Conservation (phyloP, 2,797 vertebrate species). For the Crenuchus spilurus region DNA sequence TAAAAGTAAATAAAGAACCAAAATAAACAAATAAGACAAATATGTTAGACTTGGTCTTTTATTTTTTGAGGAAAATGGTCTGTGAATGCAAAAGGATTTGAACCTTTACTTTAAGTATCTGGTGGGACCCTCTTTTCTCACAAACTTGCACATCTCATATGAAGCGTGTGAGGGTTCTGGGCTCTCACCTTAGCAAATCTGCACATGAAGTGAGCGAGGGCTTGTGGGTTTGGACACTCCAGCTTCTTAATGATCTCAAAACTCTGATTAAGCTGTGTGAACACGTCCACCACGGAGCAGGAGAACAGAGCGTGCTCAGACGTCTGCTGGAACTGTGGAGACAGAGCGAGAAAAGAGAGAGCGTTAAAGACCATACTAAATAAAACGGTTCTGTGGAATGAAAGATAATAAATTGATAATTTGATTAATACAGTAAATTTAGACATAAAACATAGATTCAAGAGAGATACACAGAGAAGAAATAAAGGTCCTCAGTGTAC, state of each 20-base stretch:
- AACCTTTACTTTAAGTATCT: no score
- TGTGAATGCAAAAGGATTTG: no score
- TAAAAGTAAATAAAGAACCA: no score
- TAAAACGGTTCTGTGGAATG: no score
- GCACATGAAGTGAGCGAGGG: slow-evolving; percentile 96
- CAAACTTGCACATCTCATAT: no score
- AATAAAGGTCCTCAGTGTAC: neutral
- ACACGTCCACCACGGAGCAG: slow-evolving; percentile 97
- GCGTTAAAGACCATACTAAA: neutral
- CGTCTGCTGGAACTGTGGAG: slow-evolving; percentile 92
- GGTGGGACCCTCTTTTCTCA: no score
- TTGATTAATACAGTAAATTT: no score
- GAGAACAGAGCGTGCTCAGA: slow-evolving; percentile 98
- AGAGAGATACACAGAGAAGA: neutral
- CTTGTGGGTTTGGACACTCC: slow-evolving; percentile 97
- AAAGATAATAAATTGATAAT: no score
- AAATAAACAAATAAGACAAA: no score
- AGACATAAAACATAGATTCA: no score
- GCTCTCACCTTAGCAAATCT: slow-evolving; percentile 93
- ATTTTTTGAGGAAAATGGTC: no score
- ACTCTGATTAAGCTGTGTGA: slow-evolving; percentile 98
- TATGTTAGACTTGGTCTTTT: no score
- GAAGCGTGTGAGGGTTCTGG: neutral
- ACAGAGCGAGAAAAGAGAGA: neutral
- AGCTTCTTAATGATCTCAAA: slow-evolving; percentile 99